Evolutionary conservation across 2,888 invertebrate species (phyloP).

Genomic region (Pterobdella sp.): DNA sequence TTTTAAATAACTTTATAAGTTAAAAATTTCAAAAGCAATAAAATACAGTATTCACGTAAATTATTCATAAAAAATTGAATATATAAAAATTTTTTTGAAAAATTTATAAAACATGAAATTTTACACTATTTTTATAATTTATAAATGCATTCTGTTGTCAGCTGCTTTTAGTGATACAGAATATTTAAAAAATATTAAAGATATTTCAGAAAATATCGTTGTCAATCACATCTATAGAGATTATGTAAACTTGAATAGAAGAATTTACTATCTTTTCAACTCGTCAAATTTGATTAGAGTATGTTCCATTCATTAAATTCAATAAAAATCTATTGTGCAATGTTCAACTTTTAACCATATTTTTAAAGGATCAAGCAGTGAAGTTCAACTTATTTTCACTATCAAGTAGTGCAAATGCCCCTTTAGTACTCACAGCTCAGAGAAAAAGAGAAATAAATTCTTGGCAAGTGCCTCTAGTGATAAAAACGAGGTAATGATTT

Average conservation of each 20-base stretch:
- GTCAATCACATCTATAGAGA: not conserved
- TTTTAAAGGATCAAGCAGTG: not conserved
- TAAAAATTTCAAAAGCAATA: no score
- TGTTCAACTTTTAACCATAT: not conserved
- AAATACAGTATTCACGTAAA: no score
- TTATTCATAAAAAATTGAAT: no score
- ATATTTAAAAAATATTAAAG: not conserved
- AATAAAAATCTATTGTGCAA: not conserved
- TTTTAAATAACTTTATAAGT: no score
- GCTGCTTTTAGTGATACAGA: not conserved
- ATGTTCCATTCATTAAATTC: not conserved
- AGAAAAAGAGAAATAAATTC: not conserved
- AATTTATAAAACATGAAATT: no score
- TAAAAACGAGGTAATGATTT: not conserved
- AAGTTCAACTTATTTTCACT: slow-evolving; percentile 3
- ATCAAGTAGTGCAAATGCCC: not conserved
- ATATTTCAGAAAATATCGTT: not conserved
- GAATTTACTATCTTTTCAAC: not conserved
- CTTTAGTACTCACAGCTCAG: not conserved
- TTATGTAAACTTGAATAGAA: not conserved
- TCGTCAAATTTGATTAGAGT: not conserved
- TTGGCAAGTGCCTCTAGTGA: not conserved
- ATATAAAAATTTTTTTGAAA: no score
- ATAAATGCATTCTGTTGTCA: no score
- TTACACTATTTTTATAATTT: no score